Evolutionary conservation across 2,888 invertebrate genomes (phyloP), one percentile per base, ranked within the genome.

Genomic region (Caenorhabditis sp.): DNA sequence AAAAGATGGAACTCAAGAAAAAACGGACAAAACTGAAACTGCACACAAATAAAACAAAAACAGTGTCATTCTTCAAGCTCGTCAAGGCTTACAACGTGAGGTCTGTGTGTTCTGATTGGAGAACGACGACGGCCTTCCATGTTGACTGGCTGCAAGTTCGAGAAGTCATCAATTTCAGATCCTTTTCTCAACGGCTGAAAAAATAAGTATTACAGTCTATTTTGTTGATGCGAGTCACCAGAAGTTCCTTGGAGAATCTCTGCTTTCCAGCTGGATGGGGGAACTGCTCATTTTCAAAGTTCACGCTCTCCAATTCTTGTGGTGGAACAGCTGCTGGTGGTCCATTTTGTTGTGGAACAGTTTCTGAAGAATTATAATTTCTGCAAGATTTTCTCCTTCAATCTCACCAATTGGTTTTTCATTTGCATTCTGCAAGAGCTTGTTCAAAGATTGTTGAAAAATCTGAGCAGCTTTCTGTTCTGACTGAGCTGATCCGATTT

Each of bases 61-160:
- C 35, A 32, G 13, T 32, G 50, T 68, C 65, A 84, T 13, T 80
- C 72, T n/a, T 60, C 51, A 28, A 82, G 77, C 6, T 83, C 81
- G 47, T 74, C 77, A 76, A 85, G 67, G 87, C 88, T 87, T 81
- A 88, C 88, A 79, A 88, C 85, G 79, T 88, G 85, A 20, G 85
- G 85, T 24, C 86, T 74, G 53, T 83, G 80, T 4, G 87, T 69
- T 44, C 87, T 80, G 32, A 87, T 81, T 53, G 88, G 88, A 22
- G 88, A 80, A 20, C 88, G 83, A 24, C 88, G 83, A 35, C 78
- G 67, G 28, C 83, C 86, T 50, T 86, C 83, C 22, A 65, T 15
- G 37, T 86, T 86, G 13, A 86, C 76, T 18, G 80, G 77, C 26
- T 80, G 82, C 24, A 86, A 55, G 47, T 80, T 82, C 8, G 76